Evolutionary conservation across 2,797 vertebrate genomes (phyloP), one percentile per base, ranked within the genome.

Genomic region (Tamandua tetradactyla): DNA sequence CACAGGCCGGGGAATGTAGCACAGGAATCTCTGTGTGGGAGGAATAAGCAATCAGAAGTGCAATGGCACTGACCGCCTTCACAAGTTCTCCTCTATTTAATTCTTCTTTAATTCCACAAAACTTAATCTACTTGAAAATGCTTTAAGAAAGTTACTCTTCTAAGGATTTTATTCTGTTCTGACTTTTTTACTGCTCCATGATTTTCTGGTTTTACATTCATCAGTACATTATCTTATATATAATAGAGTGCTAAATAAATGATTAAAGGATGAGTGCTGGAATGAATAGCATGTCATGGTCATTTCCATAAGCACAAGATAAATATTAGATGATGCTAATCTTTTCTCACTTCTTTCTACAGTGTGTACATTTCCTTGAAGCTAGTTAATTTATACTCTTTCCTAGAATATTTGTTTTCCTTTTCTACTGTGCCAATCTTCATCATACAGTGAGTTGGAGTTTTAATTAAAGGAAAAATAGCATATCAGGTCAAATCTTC

Each of bases 391-490:
- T 92, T 86, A 68, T 15, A 76, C 47, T 68, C 0, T 35, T 91
- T 85, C 80, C 40, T 49, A 6, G 1, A 84, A 3, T 57, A 35
- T 71, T 94, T 94, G 35, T 71, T 94, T 94, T 25, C 17, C 55
- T 78, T 83, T 69, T 87, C 15, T 32, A 64, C 12, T 57, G 13
- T 95, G 74, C 37, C 72, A 96, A 3, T 83, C 81, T 92, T 93
- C 0, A 25, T 76, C 49, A 68, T 74, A 89, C 94, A 88, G 30
- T 44, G 64, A 66, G 55, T 55, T 89, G n/a, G 27, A 96, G 44
- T 92, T 6, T 4, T 78, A 96, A 94, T 90, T 97, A 90, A 89
- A 95, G 44, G 44, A 76, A 95, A 96, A 93, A 84, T 80, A 86
- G 47, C 62, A 35, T 66, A 95, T 76, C 37, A 83, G 87, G 76